Evolutionary conservation across 2,888 invertebrate genomes (phyloP).

Genomic region (Notocelia uddmanniana): DNA sequence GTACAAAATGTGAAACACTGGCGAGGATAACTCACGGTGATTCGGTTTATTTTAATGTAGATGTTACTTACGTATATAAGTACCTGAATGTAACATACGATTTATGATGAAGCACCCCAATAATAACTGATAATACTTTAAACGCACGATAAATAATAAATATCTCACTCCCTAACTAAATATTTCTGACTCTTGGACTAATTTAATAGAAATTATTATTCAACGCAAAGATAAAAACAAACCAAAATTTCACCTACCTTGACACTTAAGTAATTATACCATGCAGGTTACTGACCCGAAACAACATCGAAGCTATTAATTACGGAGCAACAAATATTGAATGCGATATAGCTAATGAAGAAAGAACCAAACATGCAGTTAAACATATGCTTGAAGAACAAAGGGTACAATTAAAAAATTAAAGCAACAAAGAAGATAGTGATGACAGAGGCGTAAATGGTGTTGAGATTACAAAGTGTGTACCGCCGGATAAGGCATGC

Average conservation of each 20-base stretch:
- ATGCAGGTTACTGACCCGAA: slow-evolving; percentile 42
- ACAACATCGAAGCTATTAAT: slow-evolving; percentile 36
- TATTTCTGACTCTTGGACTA: not conserved
- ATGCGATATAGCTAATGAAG: slow-evolving; percentile 29
- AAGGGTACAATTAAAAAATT: slow-evolving; percentile 67
- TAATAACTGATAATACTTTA: not conserved
- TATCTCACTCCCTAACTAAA: not conserved
- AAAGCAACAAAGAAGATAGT: slow-evolving; percentile 69
- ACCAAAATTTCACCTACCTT: slow-evolving; percentile 40
- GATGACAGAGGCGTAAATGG: slow-evolving; percentile 77
- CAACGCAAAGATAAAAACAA: slow-evolving; percentile 32
- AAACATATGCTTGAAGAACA: slow-evolving; percentile 43
- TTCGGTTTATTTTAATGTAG: slow-evolving; percentile 11
- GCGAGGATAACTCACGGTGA: slow-evolving; percentile 14
- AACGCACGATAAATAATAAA: not conserved
- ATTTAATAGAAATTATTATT: slow-evolving; percentile 31
- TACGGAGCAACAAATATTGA: slow-evolving; percentile 23
- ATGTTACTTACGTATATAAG: not conserved
- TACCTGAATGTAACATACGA: not conserved
- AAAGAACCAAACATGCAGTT: slow-evolving; percentile 40
- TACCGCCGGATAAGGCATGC: slow-evolving; percentile 66
- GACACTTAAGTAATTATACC: slow-evolving; percentile 38
- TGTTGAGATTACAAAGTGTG: slow-evolving; percentile 71
- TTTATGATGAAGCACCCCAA: not conserved
- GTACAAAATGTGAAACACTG: slow-evolving; percentile 37